Percentiles rank a stretch among this genome's conserved stretches.
phyloP scores from a whole-genome alignment of 1,140 invertebrate genomes.

The Antheraea mylitta region DNA sequence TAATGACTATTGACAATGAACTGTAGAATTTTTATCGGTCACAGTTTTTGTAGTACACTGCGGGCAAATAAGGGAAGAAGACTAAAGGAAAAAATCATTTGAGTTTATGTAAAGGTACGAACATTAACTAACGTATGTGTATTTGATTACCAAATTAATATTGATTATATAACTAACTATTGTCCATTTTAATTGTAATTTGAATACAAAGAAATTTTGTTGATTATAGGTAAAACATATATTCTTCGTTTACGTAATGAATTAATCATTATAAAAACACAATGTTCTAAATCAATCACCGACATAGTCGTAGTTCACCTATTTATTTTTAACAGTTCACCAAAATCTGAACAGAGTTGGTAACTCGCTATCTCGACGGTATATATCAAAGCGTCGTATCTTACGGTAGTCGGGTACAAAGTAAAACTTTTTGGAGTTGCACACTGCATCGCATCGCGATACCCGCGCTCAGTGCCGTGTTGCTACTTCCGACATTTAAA shows the following conservation, averaged over 20 bases:
- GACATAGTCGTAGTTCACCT: neutral
- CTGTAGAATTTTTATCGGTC: no score
- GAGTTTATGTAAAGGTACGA: no score
- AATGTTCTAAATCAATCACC: neutral
- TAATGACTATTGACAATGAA: no score
- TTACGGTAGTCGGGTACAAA: conserved; percentile 15
- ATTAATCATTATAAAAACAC: neutral
- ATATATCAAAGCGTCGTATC: conserved; percentile 29
- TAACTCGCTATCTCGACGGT: conserved; percentile 27
- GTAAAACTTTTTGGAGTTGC: conserved; percentile 18
- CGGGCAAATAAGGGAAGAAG: no score
- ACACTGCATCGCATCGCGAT: conserved; percentile 17
- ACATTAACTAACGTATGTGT: no score
- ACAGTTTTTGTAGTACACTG: no score
- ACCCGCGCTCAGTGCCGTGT: neutral
- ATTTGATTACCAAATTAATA: no score
- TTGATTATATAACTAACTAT: no score
- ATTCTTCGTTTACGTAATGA: neutral
- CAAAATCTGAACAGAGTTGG: conserved; percentile 25
- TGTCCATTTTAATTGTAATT: no score
- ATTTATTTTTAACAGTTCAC: conserved; percentile 21
- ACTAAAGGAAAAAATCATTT: no score
- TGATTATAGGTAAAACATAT: no score
- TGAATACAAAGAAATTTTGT: no score
- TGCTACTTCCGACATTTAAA: conserved; percentile 6